phyloP scores from a whole-genome alignment of 2,113 vertebrate species.

The Anoplopoma fimbria region DNA sequence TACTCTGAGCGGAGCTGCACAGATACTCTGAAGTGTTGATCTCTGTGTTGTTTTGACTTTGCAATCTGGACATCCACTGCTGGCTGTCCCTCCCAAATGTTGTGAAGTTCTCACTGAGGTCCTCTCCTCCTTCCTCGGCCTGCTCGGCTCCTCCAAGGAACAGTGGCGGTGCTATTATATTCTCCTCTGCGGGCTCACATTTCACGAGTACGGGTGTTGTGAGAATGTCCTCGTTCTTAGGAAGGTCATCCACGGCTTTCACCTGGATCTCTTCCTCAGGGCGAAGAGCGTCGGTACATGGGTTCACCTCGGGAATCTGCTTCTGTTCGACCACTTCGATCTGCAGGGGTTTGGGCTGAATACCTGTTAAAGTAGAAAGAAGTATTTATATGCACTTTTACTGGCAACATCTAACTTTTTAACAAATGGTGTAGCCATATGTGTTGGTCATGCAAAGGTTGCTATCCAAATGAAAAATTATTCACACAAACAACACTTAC shows the following conservation, averaged over 20 bases:
- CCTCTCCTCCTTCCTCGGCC: constrained; percentile 3
- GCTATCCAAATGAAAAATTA: neutral
- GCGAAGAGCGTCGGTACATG: neutral
- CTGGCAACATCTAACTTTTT: neutral
- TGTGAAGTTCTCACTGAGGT: constrained; percentile 17
- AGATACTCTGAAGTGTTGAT: constrained; percentile 34
- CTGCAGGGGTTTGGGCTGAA: constrained; percentile 31
- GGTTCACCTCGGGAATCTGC: constrained; percentile 21
- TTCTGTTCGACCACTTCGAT: constrained; percentile 25
- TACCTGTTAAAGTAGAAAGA: constrained; percentile 37
- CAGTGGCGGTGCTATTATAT: neutral
- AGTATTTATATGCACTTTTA: neutral
- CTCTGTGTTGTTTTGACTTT: constrained; percentile 40
- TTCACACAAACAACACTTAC: neutral
- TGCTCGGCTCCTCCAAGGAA: constrained; percentile 19
- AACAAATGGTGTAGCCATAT: neutral
- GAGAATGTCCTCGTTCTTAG: neutral
- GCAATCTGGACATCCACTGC: constrained; percentile 56
- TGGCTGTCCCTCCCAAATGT: constrained; percentile 32
- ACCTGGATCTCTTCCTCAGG: constrained; percentile 1
- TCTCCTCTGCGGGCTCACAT: constrained; percentile 69
- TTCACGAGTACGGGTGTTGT: constrained; percentile 53
- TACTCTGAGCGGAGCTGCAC: constrained; percentile 15
- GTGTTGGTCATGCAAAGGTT: neutral
- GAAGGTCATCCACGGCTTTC: neutral